A percentile compares a stretch with the other conserved stretches of the same genome.
Evolutionary conservation across 2,113 vertebrate species (phyloP).

Genomic region (Harpagus bidentatus): DNA sequence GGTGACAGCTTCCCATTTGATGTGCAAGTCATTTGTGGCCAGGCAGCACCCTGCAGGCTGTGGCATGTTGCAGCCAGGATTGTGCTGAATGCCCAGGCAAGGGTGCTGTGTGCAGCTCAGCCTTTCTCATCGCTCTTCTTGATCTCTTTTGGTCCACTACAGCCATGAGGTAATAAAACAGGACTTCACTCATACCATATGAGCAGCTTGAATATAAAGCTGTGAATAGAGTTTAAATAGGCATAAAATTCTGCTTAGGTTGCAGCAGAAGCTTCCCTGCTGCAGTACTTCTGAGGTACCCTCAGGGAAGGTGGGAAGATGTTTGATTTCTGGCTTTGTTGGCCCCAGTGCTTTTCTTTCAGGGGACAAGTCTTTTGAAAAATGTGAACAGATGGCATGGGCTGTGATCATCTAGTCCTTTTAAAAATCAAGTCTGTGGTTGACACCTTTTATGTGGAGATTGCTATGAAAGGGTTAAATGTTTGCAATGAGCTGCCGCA

Average conservation of each 20-base stretch:
- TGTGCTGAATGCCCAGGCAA: rapidly evolving
- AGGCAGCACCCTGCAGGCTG: background rate
- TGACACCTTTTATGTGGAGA: background rate
- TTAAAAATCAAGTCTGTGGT: background rate
- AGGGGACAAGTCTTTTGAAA: background rate
- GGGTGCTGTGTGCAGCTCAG: background rate
- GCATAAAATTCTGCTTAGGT: background rate
- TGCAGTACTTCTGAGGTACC: background rate
- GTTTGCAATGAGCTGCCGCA: background rate
- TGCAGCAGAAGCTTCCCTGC: background rate
- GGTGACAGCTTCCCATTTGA: background rate
- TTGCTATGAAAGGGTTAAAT: background rate
- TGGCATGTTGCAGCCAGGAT: background rate
- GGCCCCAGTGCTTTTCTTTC: background rate
- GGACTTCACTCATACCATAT: background rate
- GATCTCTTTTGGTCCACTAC: background rate
- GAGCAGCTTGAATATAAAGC: background rate
- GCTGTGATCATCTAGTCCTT: background rate
- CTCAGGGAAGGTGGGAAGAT: background rate
- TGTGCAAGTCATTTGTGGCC: rapidly evolving
- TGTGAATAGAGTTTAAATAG: background rate
- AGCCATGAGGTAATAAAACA: background rate
- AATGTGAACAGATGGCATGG: background rate
- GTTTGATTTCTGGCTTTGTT: background rate
- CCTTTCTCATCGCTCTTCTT: background rate